Base-by-base conservation (phyloP, 2,113 vertebrate species). In the Orcinus orca region DNA sequence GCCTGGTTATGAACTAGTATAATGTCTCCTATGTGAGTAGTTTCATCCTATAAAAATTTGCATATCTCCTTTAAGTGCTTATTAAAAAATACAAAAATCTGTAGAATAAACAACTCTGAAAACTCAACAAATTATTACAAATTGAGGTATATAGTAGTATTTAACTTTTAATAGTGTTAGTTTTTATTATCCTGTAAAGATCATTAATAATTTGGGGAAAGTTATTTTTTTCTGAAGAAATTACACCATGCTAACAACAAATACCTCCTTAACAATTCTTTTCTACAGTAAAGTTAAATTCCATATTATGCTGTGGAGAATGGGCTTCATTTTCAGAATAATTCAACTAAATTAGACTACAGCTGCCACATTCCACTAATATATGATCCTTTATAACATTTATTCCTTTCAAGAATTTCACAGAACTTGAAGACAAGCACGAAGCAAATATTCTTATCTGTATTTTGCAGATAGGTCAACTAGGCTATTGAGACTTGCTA, bases 391-490 rank as follows among this genome's bases (percentile, higher is more conserved):
- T 83, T 82, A 82, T 31, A 76, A 76, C 9, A 95, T 92, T 53
- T 33, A 50, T 88, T 41, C 9, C 33, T 88, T 96, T 85, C 41
- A 76, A 91, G 41, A 81, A 88, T 85, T 18, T 91, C 38, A 79
- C 1, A n/a, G 33, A 94, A 92, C 9, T 83, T 86, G 33, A 96
- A 73, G 50, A 88, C 23, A 93, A 50, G 47, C 7, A 53, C 8
- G 53, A 86, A 96, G 25, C 25, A 96, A 94, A 82, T 63, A 85
- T 93, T 79, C 77, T 97, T 96, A 97, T 97, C 84, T 93, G 8
- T 84, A 33, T 11, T 94, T 93, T 90, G 23, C 90, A 97, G 88
- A 79, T 93, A 90, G 44, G 71, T 96, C 67, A 85, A 68, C 44
- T 53, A 63, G 82, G 31, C 25, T 90, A 88, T 11, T 77, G 38